Evolutionary conservation across 1,140 invertebrate genomes (phyloP).

Genomic region (Heliconius eleuchia): DNA sequence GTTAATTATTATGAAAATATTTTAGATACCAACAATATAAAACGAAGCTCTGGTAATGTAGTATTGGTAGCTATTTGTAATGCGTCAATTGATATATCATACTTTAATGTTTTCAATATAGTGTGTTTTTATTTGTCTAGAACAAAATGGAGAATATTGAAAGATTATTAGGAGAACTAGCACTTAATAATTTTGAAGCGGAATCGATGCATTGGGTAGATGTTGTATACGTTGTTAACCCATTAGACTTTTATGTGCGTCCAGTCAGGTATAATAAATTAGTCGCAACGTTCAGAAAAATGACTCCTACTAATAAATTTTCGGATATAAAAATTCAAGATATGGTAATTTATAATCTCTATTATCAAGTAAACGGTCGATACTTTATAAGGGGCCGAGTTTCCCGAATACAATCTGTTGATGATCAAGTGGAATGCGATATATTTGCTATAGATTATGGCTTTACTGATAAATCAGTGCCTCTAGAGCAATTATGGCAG

Average conservation of each 20-base stretch:
- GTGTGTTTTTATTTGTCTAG: constrained; percentile 18
- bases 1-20: no score
- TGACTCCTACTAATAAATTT: neutral
- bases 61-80: constrained; percentile 20
- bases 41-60: neutral
- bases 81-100: neutral
- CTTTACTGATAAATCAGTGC: constrained; percentile 20
- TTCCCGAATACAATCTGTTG: neutral
- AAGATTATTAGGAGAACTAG: constrained; percentile 19
- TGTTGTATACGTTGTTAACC: constrained; percentile 9
- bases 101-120: constrained; percentile 15
- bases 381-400: constrained; percentile 21
- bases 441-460: constrained; percentile 32
- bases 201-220: constrained; percentile 23
- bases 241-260: constrained; percentile 21
- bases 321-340: constrained; percentile 13
- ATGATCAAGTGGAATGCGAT: neutral
- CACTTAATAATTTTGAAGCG: constrained; percentile 4
- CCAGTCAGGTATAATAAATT: constrained; percentile 13
- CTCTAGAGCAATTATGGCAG: constrained; percentile 24
- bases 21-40: neutral
- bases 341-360: constrained; percentile 24
- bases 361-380: neutral
- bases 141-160: constrained; percentile 26
- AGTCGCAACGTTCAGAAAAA: neutral